These are phyloP conservation scores for Sialis lutaria DNA, from an alignment of 2,888 invertebrate species.

Conservation along the genomic window DNA sequence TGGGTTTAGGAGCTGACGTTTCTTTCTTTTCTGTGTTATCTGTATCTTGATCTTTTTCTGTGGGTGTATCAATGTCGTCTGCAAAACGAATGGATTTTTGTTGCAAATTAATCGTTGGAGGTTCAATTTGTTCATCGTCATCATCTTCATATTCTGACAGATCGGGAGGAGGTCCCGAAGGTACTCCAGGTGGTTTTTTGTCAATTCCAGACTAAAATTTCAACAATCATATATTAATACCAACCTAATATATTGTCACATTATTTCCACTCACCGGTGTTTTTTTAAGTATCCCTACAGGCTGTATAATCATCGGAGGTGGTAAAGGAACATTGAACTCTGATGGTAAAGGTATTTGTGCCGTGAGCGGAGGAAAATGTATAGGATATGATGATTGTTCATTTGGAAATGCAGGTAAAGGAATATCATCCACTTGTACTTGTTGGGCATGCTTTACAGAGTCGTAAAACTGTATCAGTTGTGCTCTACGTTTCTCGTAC, in stretches of 20 bases:
- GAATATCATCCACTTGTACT: constrained; percentile 90
- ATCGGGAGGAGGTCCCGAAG: constrained; percentile 68
- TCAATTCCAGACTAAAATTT: constrained; percentile 19
- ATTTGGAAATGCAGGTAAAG: constrained; percentile 48
- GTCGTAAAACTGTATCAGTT: constrained; percentile 83
- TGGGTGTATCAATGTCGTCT: constrained; percentile 17
- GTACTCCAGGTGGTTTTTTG: constrained; percentile 69
- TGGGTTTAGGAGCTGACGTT: constrained; percentile 35
- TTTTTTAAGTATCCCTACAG: constrained; percentile 57
- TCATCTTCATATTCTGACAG: constrained; percentile 22
- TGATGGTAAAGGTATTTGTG: constrained; percentile 38
- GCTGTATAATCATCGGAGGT: constrained; percentile 35
- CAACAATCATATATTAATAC: constrained; percentile 16
- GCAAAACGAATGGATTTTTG: constrained; percentile 44
- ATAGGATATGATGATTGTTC: constrained; percentile 23
- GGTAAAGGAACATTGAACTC: constrained; percentile 24
- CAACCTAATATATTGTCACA: constrained; percentile 13
- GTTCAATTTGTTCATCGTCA: constrained; percentile 9
- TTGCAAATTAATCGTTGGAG: constrained; percentile 22
- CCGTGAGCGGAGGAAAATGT: constrained; percentile 29
- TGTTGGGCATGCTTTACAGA: constrained; percentile 91
- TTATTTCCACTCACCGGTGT: constrained; percentile 29
- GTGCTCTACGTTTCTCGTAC: constrained; percentile 75
- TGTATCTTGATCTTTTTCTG: constrained; percentile 12
- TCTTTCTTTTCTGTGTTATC: constrained; percentile 11